Evolutionary conservation across 2,797 vertebrate genomes (phyloP), one percentile per base, ranked within the genome.

Genomic region (Poeciliopsis turneri): DNA sequence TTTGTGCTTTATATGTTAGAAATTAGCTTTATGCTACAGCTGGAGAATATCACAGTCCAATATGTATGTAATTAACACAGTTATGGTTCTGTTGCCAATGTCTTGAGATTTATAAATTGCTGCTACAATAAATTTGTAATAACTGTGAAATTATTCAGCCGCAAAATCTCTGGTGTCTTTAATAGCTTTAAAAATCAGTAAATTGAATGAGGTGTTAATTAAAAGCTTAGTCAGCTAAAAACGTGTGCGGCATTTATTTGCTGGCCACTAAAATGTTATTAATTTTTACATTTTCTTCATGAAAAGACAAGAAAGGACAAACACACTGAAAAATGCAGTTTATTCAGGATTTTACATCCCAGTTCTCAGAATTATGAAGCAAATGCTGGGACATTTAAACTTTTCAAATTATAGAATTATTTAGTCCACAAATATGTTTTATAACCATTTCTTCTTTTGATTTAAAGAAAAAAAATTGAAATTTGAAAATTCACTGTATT

Each of bases 1-100:
- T 89, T 91, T 89, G 90, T 93, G 89, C 88, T 77, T 11, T 20
- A 12, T 83, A 25, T 82, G 75, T 80, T 78, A 59, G 73, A 45
- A 59, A 73, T 72, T 64, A 72, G 53, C 78, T 82, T 73, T 43
- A 64, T 73, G 64, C 12, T 68, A 0, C 72, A 68, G 23, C 41
- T 76, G 55, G 72, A 61, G 75, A 74, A 79, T 30, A 76, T 72
- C 18, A 66, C 57, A 20, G 16, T 49, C 53, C 66, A 47, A 39
- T 68, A 30, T 47, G 79, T 25, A 66, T 41, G 47, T 70, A 70
- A 77, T 82, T 87, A 45, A n/a, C 13, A 18, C 41, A 43, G 49
- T 51, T 49, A 36, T 43, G 25, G 59, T 72, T 82, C 66, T 75
- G 33, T 61, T 61, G 73, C 41, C 61, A 46, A 28, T 79, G 49